Conservation (phyloP, 1,140 invertebrate species). For the Trichonephila inaurata region DNA sequence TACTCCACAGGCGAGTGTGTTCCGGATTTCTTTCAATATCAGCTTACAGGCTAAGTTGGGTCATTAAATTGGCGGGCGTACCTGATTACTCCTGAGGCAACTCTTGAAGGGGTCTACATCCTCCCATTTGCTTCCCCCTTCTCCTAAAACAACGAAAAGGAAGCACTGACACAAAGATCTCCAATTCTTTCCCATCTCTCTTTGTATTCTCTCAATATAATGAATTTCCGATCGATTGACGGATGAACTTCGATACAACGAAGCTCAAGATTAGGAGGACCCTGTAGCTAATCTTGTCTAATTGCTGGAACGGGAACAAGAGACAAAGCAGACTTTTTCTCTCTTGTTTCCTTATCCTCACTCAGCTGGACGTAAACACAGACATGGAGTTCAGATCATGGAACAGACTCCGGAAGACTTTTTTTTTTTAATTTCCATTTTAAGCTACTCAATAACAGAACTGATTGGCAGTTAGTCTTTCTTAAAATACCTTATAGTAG, state of each 20-base stretch:
- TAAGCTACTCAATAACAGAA: not conserved
- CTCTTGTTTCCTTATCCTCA: not conserved
- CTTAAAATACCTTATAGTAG: too few relatives aligned
- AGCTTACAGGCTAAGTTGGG: not conserved
- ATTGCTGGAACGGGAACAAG: slow-evolving; percentile 37
- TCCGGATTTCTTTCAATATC: not conserved
- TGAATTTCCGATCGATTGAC: slow-evolving; percentile 61
- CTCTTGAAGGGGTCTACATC: not conserved
- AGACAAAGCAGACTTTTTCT: slow-evolving; percentile 40
- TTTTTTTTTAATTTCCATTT: not conserved
- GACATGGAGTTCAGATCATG: not conserved
- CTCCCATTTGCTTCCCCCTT: slow-evolving; percentile 21
- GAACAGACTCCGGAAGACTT: not conserved
- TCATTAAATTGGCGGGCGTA: slow-evolving; percentile 25
- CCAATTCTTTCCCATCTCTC: not conserved
- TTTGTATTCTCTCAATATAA: slow-evolving; percentile 28
- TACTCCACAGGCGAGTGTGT: not conserved
- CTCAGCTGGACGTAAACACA: slow-evolving; percentile 19
- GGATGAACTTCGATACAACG: slow-evolving; percentile 50
- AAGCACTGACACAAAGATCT: not conserved
- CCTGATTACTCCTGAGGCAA: slow-evolving; percentile 24
- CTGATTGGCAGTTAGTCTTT: not conserved
- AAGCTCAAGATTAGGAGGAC: slow-evolving; percentile 31
- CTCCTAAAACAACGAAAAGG: slow-evolving; percentile 60
- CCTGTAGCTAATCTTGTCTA: slow-evolving; percentile 47